Conservation (phyloP, 92 coral and sea anemone genomes). For the Actinostola sp. region DNA sequence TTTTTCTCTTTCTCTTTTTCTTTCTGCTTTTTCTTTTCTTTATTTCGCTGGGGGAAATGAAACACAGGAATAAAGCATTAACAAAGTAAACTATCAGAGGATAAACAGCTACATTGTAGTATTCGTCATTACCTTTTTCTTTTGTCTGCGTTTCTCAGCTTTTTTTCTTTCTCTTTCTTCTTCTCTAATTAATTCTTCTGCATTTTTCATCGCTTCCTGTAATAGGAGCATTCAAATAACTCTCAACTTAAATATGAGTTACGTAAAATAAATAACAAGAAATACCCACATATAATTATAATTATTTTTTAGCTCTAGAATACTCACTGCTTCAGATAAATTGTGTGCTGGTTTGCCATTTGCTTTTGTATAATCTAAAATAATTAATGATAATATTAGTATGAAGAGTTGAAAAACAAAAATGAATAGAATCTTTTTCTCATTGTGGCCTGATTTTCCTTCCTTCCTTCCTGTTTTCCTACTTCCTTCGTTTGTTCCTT, state of each 20-base stretch:
- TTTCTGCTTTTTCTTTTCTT: slow-evolving; percentile 74
- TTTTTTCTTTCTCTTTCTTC: slow-evolving; percentile 92
- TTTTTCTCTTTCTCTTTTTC: slow-evolving; percentile 78
- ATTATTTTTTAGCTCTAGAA: neutral
- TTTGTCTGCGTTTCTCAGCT: slow-evolving; percentile 94
- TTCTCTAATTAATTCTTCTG: slow-evolving; percentile 94
- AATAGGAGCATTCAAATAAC: neutral
- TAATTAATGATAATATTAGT: neutral
- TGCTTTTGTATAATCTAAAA: slow-evolving; percentile 28
- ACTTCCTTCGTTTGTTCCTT: no score
- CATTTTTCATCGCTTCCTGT: slow-evolving; percentile 98
- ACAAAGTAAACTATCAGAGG: neutral
- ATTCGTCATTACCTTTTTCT: slow-evolving; percentile 97
- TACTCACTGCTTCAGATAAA: slow-evolving; percentile 81
- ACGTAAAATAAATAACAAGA: neutral
- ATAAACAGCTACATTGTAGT: no score
- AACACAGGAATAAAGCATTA: no score
- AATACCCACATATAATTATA: slow-evolving; percentile 2
- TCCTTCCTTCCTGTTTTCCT: neutral
- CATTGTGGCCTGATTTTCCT: no score
- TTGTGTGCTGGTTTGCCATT: slow-evolving; percentile 73
- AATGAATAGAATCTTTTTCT: no score
- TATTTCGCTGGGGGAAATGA: slow-evolving; percentile 81
- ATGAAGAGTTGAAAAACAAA: neutral
- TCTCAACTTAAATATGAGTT: neutral